Evolutionary conservation across 1,140 invertebrate genomes (phyloP), one percentile per base, ranked within the genome.

Genomic region (Drosophila kikkawai): DNA sequence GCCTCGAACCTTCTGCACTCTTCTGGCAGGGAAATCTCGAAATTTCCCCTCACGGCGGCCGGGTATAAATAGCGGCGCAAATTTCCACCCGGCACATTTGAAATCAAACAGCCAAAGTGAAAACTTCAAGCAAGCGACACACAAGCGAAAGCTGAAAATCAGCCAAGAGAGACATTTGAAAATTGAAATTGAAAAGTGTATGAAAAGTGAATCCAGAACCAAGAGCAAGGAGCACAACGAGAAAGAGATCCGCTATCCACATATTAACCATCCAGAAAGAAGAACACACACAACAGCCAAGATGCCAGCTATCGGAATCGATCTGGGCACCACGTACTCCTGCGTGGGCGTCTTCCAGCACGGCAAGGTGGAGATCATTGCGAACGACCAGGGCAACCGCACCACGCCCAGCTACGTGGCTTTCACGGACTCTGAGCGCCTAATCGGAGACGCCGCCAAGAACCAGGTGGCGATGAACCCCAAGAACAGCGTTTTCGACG

Each of bases 361-460:
- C 90, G 96, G 97, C 37, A 96, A 97, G 91, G 97, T 98, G 8
- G 97, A 98, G 91, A 98, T 98, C 79, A 98, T 98, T 55, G 96
- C 97, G 44, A 98, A 98, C 82, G 97, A 98, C 81, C 97, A 98
- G 93, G 98, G 98, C 42, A 98, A 98, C 92, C 94, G 97, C 64
- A 98, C 97, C 15, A 98, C 97, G 17, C 97, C 97, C 4, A 96
- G 96, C 59, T 98, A 97, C 92, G 97, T 99, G 13, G 97, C 97
- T 5, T 99, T 99, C 93, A 98, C 96, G 3, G 97, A 98, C 51
- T 96, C 96, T 0, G 97, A 98, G 91, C 93, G 98, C 34, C 93
- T 98, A 12, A 96, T 98, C 67, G 97, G 98, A 19, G 97, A 98
- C 92, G 94, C 96, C 29, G 96, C 96, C 70, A 96, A 96, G 92